Conservation (phyloP, 2,797 vertebrate genomes). For the Hypotaenidia philippensis region DNA sequence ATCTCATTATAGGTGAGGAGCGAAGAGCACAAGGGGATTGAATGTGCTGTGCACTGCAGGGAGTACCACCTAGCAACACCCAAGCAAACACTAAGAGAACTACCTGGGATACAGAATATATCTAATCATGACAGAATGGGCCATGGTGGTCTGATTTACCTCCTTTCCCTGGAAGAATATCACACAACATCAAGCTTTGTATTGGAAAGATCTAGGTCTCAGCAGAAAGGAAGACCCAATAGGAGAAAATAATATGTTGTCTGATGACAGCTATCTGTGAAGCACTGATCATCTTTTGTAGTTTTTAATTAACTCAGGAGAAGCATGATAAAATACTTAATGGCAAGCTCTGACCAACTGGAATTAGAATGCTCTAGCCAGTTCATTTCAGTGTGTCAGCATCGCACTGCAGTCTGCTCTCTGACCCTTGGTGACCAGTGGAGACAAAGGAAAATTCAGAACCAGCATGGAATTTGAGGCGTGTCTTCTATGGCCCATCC, state of each 20-base stretch:
- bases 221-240: background rate
- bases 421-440: background rate
- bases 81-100: background rate
- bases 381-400: background rate
- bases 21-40: background rate
- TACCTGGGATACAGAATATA: background rate
- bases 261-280: background rate
- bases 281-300: background rate
- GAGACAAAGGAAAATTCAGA: background rate
- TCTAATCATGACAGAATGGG: background rate
- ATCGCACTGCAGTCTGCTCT: background rate
- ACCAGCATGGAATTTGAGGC: background rate
- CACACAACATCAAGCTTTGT: background rate
- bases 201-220: background rate
- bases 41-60: fast-evolving
- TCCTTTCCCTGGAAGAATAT: background rate
- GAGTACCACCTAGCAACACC: background rate
- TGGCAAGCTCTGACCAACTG: background rate
- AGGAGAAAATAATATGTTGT: background rate
- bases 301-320: background rate
- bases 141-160: background rate
- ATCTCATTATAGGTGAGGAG: background rate
- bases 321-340: background rate
- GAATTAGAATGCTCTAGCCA: background rate
- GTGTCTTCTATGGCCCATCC: background rate